A percentile compares a stretch with the other conserved stretches of the same genome.
Conservation (phyloP, 2,113 vertebrate genomes). For the Castor canadensis region DNA sequence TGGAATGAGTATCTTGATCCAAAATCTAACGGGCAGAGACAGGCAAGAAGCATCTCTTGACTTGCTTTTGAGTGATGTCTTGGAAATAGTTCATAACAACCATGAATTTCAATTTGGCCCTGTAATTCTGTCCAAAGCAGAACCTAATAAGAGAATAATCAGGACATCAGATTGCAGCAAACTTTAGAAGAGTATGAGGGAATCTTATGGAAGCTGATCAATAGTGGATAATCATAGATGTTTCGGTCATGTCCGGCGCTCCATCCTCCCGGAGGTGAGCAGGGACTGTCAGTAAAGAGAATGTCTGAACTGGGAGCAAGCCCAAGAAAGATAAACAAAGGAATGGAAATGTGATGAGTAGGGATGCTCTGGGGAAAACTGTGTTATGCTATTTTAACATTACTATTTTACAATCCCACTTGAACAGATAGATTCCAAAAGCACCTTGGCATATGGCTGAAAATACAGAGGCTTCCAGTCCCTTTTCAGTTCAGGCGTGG, state of each 20-base stretch:
- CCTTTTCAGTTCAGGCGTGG: too few relatives aligned
- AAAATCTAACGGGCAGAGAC: constrained; percentile 32
- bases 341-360: neutral
- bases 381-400: neutral
- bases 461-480: fast-evolving
- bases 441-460: neutral
- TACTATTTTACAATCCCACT: neutral
- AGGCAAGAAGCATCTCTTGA: neutral
- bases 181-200: neutral
- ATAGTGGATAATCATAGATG: neutral
- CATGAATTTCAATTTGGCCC: constrained; percentile 65
- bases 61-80: constrained; percentile 54
- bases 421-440: neutral
- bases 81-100: constrained; percentile 64
- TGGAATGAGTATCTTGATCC: neutral
- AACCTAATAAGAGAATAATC: constrained; percentile 59
- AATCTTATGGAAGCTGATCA: constrained; percentile 6
- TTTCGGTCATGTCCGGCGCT: neutral
- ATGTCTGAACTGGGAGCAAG: neutral
- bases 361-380: neutral
- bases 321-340: neutral
- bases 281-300: neutral
- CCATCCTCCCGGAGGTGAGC: neutral
- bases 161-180: constrained; percentile 30
- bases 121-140: constrained; percentile 47